Evolutionary conservation across 2,797 vertebrate species (phyloP).

Genomic region (Clarias fuscus): DNA sequence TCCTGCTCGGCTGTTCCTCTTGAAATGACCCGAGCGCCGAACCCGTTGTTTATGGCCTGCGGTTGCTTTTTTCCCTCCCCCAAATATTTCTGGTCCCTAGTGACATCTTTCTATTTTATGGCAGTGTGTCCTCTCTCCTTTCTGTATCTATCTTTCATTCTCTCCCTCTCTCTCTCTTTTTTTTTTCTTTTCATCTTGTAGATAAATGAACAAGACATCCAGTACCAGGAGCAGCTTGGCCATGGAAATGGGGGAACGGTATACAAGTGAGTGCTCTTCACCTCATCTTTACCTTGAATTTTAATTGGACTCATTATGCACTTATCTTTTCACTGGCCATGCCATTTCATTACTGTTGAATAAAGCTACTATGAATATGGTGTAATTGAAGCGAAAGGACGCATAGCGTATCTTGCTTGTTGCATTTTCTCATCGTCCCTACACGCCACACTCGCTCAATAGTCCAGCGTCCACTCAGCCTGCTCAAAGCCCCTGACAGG

Average conservation of each 20-base stretch:
- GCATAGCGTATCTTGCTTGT: constrained; percentile 15
- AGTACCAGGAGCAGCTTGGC: constrained; percentile 95
- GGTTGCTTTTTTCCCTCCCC: constrained; percentile 75
- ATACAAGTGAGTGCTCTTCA: constrained; percentile 87
- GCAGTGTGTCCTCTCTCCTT: constrained; percentile 13
- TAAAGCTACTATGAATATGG: neutral
- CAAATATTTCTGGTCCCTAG: constrained; percentile 61
- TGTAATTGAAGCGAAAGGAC: constrained; percentile 34
- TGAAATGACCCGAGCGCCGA: constrained; percentile 85
- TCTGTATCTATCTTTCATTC: constrained; percentile 31
- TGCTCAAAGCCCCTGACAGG: constrained; percentile 3
- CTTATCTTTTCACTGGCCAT: constrained; percentile 39
- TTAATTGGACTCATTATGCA: constrained; percentile 47
- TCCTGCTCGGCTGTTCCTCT: constrained; percentile 83
- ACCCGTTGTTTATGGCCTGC: constrained; percentile 87
- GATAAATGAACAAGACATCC: constrained; percentile 99
- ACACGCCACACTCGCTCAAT: constrained; percentile 5
- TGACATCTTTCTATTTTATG: constrained; percentile 50
- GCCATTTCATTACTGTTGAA: constrained; percentile 25
- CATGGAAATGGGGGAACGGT: constrained; percentile 98
- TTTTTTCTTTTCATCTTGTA: constrained; percentile 61
- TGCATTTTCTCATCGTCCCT: constrained; percentile 20
- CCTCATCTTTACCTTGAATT: constrained; percentile 47
- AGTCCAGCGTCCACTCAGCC: constrained; percentile 22
- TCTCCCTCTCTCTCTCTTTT: constrained; percentile 54